These are phyloP conservation scores for Dicrurus megarhynchus DNA, from an alignment of 2,113 vertebrate species.

Conservation along the genomic window DNA sequence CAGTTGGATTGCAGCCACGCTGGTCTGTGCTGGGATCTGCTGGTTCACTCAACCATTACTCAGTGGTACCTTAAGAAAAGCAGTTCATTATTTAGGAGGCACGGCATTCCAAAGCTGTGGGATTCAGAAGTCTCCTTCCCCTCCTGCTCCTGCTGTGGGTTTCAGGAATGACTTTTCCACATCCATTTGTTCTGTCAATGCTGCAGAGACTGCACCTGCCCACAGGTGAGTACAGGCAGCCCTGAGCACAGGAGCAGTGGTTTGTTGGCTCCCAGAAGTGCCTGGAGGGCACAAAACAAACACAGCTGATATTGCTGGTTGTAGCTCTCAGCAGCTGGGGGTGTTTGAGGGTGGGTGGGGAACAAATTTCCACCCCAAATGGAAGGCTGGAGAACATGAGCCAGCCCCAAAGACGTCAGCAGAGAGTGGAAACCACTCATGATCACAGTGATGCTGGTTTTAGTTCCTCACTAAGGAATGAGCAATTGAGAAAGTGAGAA, in stretches of 20 bases:
- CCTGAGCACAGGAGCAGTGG: not conserved
- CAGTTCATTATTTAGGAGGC: not conserved
- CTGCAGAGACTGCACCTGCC: not conserved
- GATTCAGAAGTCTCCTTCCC: not conserved
- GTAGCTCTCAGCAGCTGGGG: not conserved
- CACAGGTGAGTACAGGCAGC: not conserved
- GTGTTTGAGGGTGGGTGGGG: accelerated
- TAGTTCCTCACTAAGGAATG: not conserved
- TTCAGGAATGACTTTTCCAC: not conserved
- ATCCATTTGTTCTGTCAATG: not conserved
- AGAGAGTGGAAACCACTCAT: not conserved
- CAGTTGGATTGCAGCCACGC: not conserved
- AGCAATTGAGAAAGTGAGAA: not conserved
- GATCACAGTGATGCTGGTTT: not conserved
- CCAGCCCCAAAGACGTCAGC: not conserved
- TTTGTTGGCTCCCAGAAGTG: not conserved
- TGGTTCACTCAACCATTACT: not conserved
- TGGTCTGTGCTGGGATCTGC: not conserved
- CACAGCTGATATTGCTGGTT: not conserved
- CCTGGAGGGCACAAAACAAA: not conserved
- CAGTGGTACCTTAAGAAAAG: not conserved
- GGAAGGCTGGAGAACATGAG: not conserved
- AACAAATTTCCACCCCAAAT: not conserved
- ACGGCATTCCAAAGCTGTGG: not conserved
- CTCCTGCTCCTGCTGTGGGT: not conserved